Conservation (phyloP, 2,797 vertebrate genomes). For the Paratrypauchen microcephalus region DNA sequence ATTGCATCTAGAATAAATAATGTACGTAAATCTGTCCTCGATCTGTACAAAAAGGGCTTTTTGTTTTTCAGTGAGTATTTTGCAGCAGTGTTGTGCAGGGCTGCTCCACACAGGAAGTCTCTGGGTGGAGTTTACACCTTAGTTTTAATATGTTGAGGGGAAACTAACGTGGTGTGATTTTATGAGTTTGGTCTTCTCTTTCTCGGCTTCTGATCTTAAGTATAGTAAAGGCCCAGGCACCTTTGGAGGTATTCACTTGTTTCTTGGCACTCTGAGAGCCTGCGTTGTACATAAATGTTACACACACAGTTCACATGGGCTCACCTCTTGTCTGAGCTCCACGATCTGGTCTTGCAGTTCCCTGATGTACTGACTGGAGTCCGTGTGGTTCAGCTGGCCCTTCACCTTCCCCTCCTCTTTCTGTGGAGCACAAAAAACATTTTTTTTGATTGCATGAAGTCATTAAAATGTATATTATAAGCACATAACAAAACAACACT, state of each 20-base stretch:
- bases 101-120: conserved; percentile 72
- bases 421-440: conserved; percentile 67
- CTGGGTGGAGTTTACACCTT: conserved; percentile 79
- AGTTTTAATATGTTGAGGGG: conserved; percentile 50
- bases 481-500: background rate
- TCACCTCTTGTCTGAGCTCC: conserved; percentile 10
- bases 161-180: background rate
- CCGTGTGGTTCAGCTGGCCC: conserved; percentile 94
- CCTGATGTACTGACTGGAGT: conserved; percentile 93
- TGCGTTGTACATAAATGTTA: no score
- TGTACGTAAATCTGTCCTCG: conserved; percentile 1
- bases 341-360: conserved; percentile 76
- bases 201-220: background rate
- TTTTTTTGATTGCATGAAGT: background rate
- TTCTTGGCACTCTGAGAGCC: no score
- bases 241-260: no score
- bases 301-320: background rate
- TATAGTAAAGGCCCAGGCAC: background rate
- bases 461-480: background rate
- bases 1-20: background rate
- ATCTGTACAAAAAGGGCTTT: conserved; percentile 12
- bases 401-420: conserved; percentile 98
- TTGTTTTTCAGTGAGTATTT: background rate
- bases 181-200: background rate
- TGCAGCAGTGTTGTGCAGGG: conserved; percentile 20